Evolutionary conservation across 1,140 invertebrate species (phyloP), one percentile per base, ranked within the genome.

Genomic region (Homalodisca vitripennis): DNA sequence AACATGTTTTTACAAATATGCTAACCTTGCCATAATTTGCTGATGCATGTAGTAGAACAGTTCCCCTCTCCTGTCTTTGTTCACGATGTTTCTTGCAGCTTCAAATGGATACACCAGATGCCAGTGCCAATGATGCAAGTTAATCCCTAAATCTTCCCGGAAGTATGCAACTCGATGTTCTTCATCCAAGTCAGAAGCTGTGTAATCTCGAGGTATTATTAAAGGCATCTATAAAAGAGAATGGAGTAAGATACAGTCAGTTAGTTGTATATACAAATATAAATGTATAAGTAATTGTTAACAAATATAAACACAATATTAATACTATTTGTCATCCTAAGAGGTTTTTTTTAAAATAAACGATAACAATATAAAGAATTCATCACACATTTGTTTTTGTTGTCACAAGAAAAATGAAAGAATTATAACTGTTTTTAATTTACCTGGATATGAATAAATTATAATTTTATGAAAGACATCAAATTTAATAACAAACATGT

Each of bases 21-120:
- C n/a, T n/a, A n/a, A 83, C 82, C 84, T 83, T 26, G 85, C 85
- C 47, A 88, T 80, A 68, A 91, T 84, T 77, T 92, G 89, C 75
- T 90, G 84, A 77, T 92, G 89, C 88, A 91, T 90, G 74, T 91
- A 91, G 72, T 89, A 92, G 81, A 92, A 91, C 0, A 92, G 80
- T 76, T 92, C 90, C 1, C 90, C 90, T 24, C 89, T 81, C 29
- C 89, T 78, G 78, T 92, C 87, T 77, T 89, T 89, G 73, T 82
- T 78, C 0, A 90, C 88, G 57, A 89, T 83, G 46, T 77, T 66
- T 0, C 62, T 57, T 1, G 77, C 73, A 22, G 73, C 80, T 30
- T 78, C 74, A 70, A 75, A 79, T 17, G 80, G 80, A 71, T 81
- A 81, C 0, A 79, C 74, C 3, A 82, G 66, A 73, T 83, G 82